Evolutionary conservation across 2,113 vertebrate species (phyloP), one percentile per base, ranked within the genome.

Genomic region (Aptenodytes patagonicus): DNA sequence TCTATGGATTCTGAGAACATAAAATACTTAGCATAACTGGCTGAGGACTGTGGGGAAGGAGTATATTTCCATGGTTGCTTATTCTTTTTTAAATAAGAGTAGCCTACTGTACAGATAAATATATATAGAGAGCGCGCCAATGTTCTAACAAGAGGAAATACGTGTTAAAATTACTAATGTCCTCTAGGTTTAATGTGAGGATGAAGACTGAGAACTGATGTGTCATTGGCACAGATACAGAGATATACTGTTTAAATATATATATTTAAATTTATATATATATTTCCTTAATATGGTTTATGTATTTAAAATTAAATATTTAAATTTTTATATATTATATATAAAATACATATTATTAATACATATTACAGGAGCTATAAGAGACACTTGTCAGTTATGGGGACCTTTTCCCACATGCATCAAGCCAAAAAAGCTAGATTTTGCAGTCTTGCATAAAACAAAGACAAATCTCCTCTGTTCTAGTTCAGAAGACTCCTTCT

Each of bases 101-200:
- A 75, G 51, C 28, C 17, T 44, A 2, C 7, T 71, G 17, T 44
- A 8, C 17, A 19, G 22, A n/a, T 52, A 76, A 34, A 29, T 10
- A 12, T 1, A 22, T 0, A 58, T 5, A 46, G 17, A 22, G 10
- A 19, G 44, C 2, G 44, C 4, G 8, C 44, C 16, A 32, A 1
- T 17, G 26, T 47, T 46, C 25, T 18, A 24, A 26, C 20, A 36
- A 71, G 25, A 60, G 57, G 34, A 72, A 66, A 42, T 19, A 7
- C 0, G 1, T 31, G 17, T 64, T 88, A 4, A 62, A 70, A 25
- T 68, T 70, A 47, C 22, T 21, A 3, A 51, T 11, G 51, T 52
- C 62, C 40, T 77, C 22, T 65, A 20, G 34, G 51, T 38, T 64
- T 70, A 52, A 22, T 18, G n/a, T 34, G 49, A 84, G 44, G 49